phyloP scores from a whole-genome alignment of 2,888 invertebrate species.

The Dexiosoma caninum region DNA sequence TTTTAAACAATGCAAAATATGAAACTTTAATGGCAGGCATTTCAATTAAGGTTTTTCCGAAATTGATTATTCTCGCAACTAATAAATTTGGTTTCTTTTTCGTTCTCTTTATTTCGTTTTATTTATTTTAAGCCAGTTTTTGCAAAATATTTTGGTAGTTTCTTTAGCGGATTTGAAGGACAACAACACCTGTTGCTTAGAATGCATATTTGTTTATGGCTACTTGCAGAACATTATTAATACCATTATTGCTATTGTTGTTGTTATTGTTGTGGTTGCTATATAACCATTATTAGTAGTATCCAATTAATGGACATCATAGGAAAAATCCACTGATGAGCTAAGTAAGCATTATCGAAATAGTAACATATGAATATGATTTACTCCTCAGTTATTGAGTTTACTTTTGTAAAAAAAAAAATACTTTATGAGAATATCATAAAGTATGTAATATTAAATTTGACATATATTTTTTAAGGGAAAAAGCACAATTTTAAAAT shows the following conservation, averaged over 20 bases:
- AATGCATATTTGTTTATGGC: conserved; percentile 37
- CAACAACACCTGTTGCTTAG: conserved; percentile 48
- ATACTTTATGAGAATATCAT: no score
- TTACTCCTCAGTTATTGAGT: no score
- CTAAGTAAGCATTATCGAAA: no score
- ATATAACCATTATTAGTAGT: not conserved
- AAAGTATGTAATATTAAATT: no score
- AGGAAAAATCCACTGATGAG: no score
- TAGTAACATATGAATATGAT: no score
- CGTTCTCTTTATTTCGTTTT: not conserved
- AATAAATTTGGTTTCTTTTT: not conserved
- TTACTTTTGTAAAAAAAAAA: no score
- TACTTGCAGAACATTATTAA: not conserved
- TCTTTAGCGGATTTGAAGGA: conserved; percentile 42
- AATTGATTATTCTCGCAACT: conserved; percentile 11
- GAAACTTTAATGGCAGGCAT: no score
- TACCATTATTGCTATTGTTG: not conserved
- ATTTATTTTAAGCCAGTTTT: not conserved
- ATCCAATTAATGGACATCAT: not conserved
- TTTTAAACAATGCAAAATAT: no score
- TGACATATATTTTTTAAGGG: no score
- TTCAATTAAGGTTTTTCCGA: not conserved
- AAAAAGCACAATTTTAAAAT: no score
- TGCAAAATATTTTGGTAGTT: conserved; percentile 15
- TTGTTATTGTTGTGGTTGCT: not conserved